These are phyloP conservation scores for Acinonyx jubatus DNA, from an alignment of 2,113 vertebrate species.

Conservation along the genomic window DNA sequence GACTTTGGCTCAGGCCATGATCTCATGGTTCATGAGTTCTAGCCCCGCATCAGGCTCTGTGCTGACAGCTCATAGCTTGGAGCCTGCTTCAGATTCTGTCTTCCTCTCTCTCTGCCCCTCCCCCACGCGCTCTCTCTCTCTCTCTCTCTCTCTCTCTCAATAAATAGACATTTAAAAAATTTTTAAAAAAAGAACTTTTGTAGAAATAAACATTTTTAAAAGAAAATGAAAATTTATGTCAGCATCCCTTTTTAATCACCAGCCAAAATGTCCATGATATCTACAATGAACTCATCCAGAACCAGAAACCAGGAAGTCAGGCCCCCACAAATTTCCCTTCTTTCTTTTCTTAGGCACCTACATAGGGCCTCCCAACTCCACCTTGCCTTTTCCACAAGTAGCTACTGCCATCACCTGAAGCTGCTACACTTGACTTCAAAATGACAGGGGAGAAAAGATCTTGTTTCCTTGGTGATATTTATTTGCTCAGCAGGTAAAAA, in stretches of 20 bases:
- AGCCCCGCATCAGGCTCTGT: too few relatives aligned
- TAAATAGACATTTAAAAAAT: too few relatives aligned
- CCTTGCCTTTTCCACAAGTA: neutral
- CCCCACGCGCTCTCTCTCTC: too few relatives aligned
- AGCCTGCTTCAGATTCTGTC: too few relatives aligned
- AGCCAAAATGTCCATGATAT: neutral
- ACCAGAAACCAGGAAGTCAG: neutral
- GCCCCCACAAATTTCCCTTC: neutral
- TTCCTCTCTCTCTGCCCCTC: too few relatives aligned
- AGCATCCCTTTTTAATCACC: neutral
- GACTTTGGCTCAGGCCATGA: too few relatives aligned
- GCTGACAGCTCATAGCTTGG: too few relatives aligned
- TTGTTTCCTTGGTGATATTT: conserved; percentile 35
- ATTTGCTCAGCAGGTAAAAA: neutral
- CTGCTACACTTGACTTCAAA: neutral
- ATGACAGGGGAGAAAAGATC: neutral
- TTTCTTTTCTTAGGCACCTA: neutral
- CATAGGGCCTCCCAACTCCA: neutral
- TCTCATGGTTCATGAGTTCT: too few relatives aligned
- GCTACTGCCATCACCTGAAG: neutral
- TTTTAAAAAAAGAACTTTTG: neutral
- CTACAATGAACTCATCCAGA: neutral
- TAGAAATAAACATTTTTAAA: conserved; percentile 30
- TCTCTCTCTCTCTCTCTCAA: too few relatives aligned
- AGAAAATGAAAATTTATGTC: conserved; percentile 27